Evolutionary conservation across 2,113 vertebrate species (phyloP).

Genomic region (Larimichthys crocea): DNA sequence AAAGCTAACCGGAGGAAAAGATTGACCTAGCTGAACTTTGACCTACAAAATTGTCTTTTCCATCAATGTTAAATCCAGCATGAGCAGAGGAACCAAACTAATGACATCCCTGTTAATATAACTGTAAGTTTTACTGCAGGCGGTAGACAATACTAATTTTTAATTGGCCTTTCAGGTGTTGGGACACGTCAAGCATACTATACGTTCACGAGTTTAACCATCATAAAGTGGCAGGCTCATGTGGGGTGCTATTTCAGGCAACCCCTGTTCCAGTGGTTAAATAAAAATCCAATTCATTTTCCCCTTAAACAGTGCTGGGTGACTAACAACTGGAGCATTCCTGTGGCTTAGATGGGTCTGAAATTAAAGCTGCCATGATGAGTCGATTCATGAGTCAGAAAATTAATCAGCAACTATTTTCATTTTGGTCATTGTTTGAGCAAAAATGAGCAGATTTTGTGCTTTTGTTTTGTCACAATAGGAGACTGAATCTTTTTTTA

Average conservation of each 20-base stretch:
- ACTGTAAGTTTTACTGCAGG: too few relatives aligned
- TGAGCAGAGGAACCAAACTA: background rate
- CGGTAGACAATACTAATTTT: background rate
- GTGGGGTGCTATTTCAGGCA: background rate
- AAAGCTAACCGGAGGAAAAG: background rate
- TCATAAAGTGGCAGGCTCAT: background rate
- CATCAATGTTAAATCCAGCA: background rate
- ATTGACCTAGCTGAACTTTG: background rate
- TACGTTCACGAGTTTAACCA: background rate
- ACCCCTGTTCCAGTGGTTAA: background rate
- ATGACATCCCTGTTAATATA: background rate
- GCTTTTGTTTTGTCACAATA: background rate
- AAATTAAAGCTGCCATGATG: background rate
- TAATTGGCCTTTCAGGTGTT: background rate
- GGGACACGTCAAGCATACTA: too few relatives aligned
- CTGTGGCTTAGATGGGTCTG: background rate
- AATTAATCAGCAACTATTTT: background rate
- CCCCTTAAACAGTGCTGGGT: background rate
- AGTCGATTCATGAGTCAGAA: too few relatives aligned
- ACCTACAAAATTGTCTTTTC: background rate
- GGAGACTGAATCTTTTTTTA: background rate
- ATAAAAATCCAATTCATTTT: background rate
- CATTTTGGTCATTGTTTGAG: background rate
- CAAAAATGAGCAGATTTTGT: background rate
- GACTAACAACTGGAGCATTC: background rate